Conservation (phyloP, 2,113 vertebrate genomes). For the Laterallus jamaicensis region DNA sequence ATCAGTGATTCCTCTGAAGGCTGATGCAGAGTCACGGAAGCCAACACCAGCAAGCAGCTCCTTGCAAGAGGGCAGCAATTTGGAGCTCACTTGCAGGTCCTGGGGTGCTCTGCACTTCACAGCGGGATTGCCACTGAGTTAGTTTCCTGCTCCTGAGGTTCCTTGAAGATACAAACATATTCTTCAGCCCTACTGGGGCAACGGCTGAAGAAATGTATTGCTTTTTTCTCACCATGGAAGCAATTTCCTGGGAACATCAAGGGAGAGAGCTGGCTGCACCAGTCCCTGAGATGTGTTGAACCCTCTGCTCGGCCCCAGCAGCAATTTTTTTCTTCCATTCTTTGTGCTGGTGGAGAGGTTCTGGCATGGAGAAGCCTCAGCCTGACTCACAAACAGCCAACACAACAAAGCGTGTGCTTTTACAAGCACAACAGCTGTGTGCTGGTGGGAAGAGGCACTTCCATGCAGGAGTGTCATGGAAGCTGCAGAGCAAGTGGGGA, state of each 20-base stretch:
- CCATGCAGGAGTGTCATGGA: background rate
- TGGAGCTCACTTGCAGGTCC: background rate
- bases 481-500: background rate
- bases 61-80: background rate
- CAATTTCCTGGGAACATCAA: background rate
- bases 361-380: background rate
- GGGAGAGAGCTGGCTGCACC: background rate
- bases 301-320: background rate
- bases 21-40: background rate
- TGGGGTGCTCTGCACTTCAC: rapidly evolving
- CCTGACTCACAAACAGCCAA: rapidly evolving
- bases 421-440: rapidly evolving
- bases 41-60: background rate
- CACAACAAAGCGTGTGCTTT: rapidly evolving
- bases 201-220: background rate
- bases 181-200: background rate
- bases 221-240: background rate
- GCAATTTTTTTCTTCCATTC: background rate
- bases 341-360: background rate
- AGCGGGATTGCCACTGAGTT: background rate
- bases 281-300: background rate
- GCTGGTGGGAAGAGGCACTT: background rate
- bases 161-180: background rate
- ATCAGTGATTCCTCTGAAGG: background rate
- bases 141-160: background rate